These are phyloP conservation scores for Pseudochirops corinnae DNA, from an alignment of 2,797 vertebrate genomes.

Conservation along the genomic window DNA sequence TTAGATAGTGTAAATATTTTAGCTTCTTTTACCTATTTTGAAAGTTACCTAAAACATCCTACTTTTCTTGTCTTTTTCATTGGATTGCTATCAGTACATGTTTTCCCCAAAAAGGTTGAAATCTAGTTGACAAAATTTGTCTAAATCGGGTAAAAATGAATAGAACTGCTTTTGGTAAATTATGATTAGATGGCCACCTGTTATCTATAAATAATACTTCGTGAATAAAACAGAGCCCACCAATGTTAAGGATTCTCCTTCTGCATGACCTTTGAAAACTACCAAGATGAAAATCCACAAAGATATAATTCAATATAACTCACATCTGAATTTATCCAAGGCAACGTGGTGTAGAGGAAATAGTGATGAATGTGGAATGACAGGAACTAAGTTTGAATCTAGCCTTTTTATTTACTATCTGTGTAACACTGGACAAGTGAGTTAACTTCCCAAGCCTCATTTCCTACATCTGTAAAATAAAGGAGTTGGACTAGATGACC, in stretches of 20 bases:
- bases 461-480: background rate
- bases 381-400: background rate
- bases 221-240: background rate
- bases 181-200: conserved; percentile 2
- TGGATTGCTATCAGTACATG: conserved; percentile 3
- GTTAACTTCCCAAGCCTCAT: background rate
- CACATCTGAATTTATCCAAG: conserved; percentile 5
- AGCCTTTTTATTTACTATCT: background rate
- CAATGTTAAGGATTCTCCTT: background rate
- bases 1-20: conserved; percentile 37
- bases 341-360: background rate
- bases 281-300: background rate
- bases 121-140: conserved; percentile 13
- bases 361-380: background rate
- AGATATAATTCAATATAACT: conserved; percentile 7
- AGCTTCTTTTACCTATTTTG: background rate
- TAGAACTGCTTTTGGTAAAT: background rate
- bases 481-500: background rate
- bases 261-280: background rate
- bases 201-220: conserved; percentile 36
- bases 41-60: conserved; percentile 30
- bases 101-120: background rate
- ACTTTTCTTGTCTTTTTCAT: background rate
- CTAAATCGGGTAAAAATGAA: conserved; percentile 44
- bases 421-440: background rate